Evolutionary conservation across 2,113 vertebrate species (phyloP).

Genomic region (Onychostoma macrolepis): DNA sequence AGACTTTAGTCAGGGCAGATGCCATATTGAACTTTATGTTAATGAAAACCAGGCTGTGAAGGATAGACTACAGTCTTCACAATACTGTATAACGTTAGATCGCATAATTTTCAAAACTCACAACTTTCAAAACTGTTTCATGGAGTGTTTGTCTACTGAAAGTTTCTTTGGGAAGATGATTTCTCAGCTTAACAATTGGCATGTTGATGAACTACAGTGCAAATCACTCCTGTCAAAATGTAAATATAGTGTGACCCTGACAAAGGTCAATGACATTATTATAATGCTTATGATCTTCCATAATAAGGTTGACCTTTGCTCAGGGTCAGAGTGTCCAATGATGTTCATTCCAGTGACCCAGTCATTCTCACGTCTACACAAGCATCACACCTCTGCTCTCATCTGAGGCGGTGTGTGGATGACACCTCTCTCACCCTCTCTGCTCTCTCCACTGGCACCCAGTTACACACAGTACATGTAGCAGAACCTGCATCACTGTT

Average conservation of each 20-base stretch:
- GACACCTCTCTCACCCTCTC: slow-evolving; percentile 23
- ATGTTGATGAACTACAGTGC: no score
- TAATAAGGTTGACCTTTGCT: not conserved
- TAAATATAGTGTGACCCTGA: not conserved
- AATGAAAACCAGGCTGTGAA: no score
- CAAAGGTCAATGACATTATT: not conserved
- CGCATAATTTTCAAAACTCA: no score
- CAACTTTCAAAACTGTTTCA: no score
- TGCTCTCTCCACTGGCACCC: slow-evolving; percentile 2
- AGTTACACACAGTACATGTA: not conserved
- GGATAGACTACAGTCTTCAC: no score
- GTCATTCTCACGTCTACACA: slow-evolving; percentile 5
- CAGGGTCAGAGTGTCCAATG: not conserved
- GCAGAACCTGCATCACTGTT: not conserved
- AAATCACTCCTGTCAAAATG: not conserved
- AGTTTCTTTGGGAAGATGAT: no score
- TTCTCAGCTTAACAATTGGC: no score
- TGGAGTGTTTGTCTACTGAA: no score
- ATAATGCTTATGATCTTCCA: not conserved
- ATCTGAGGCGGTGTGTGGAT: slow-evolving; percentile 28
- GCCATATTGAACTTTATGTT: no score
- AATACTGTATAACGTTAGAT: no score
- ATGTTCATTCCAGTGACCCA: not conserved
- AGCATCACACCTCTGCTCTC: slow-evolving; percentile 17
- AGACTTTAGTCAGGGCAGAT: no score